Percentiles rank a stretch among this genome's conserved stretches.
These are phyloP conservation scores for Piprites chloris DNA, from an alignment of 2,113 vertebrate genomes.

Conservation along the genomic window DNA sequence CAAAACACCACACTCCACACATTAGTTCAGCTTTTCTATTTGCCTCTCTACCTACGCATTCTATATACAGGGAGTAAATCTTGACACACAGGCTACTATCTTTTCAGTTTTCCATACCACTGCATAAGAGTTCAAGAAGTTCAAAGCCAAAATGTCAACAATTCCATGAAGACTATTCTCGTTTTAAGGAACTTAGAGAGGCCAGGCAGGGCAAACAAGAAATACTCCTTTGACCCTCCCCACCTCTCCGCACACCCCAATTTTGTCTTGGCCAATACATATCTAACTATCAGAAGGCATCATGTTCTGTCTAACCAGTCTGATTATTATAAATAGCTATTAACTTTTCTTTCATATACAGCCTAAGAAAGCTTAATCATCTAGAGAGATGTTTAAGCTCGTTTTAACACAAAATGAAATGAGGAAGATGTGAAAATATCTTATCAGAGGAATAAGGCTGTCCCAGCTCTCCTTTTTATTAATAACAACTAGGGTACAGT, in stretches of 20 bases:
- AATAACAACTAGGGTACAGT: neutral
- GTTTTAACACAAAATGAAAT: neutral
- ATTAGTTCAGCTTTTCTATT: neutral
- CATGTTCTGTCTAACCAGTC: neutral
- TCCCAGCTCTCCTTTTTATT: neutral
- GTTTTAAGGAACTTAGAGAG: neutral
- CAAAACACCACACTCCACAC: neutral
- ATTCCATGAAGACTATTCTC: neutral
- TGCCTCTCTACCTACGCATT: neutral
- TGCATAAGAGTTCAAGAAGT: neutral
- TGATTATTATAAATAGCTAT: neutral
- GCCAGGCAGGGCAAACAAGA: neutral
- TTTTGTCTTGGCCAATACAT: neutral
- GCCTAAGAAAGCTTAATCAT: neutral
- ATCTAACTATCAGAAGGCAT: neutral
- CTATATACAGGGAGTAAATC: neutral
- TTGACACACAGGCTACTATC: fast-evolving
- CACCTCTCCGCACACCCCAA: fast-evolving
- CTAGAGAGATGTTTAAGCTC: neutral
- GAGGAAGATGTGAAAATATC: neutral
- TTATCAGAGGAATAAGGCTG: neutral
- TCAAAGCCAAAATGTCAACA: neutral
- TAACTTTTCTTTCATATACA: neutral
- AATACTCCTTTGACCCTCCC: neutral
- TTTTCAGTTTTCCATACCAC: neutral